Conservation (phyloP, 2,888 invertebrate genomes). For the Brachynemurus nebulosus region DNA sequence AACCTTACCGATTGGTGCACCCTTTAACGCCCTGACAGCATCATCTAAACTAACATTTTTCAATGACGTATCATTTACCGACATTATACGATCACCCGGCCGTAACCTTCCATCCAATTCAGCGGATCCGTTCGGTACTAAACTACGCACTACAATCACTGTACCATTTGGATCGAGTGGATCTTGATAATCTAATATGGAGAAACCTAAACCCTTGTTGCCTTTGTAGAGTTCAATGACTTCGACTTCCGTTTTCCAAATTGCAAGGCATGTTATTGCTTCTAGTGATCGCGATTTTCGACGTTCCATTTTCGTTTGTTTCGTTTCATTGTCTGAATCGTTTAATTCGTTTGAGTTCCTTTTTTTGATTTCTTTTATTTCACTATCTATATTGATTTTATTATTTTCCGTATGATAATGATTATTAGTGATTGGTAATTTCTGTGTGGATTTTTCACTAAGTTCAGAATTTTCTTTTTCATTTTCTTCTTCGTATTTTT, state of each 20-base stretch:
- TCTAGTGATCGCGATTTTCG: slow-evolving; percentile 82
- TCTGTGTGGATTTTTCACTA: not conserved
- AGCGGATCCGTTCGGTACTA: slow-evolving; percentile 97
- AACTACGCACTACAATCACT: slow-evolving; percentile 91
- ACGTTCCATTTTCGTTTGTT: slow-evolving; percentile 37
- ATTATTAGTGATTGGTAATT: not conserved
- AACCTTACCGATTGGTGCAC: slow-evolving; percentile 80
- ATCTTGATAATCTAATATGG: slow-evolving; percentile 95
- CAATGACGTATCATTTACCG: slow-evolving; percentile 81
- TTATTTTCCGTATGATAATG: not conserved
- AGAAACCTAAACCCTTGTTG: slow-evolving; percentile 94
- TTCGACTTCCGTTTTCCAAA: slow-evolving; percentile 93
- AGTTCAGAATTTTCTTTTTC: not conserved
- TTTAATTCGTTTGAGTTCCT: not conserved
- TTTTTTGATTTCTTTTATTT: not conserved
- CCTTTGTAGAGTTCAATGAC: slow-evolving; percentile 85
- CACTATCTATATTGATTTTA: not conserved
- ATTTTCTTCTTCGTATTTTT: not conserved
- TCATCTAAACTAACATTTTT: slow-evolving; percentile 87
- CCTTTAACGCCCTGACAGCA: slow-evolving; percentile 91
- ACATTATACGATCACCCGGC: slow-evolving; percentile 87
- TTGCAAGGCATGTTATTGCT: slow-evolving; percentile 85
- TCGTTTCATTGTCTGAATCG: not conserved
- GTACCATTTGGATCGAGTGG: slow-evolving; percentile 90
- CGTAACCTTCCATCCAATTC: slow-evolving; percentile 87